Conservation (phyloP, 2,113 vertebrate genomes). For the Euleptes europaea region DNA sequence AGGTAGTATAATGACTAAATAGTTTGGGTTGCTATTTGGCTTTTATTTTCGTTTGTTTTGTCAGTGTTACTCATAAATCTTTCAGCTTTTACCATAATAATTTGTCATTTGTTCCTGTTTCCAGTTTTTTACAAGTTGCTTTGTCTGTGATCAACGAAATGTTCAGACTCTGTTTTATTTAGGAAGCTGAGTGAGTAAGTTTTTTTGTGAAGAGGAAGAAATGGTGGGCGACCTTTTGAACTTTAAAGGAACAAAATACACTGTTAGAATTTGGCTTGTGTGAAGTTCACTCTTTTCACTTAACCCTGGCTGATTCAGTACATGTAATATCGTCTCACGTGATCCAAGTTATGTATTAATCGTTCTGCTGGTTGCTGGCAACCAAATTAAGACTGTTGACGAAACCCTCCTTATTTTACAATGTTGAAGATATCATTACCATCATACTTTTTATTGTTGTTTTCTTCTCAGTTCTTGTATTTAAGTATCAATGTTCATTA, state of each 20-base stretch:
- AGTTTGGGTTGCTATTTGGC: constrained; percentile 56
- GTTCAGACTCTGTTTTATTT: constrained; percentile 85
- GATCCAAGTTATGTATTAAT: constrained; percentile 68
- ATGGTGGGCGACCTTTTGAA: constrained; percentile 92
- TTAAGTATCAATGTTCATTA: constrained; percentile 66
- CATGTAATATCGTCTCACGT: constrained; percentile 61
- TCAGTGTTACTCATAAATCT: constrained; percentile 85
- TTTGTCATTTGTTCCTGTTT: constrained; percentile 91
- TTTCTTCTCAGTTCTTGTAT: constrained; percentile 61
- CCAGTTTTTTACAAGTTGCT: constrained; percentile 84
- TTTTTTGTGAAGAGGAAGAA: constrained; percentile 86
- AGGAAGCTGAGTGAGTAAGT: constrained; percentile 88
- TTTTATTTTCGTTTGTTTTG: constrained; percentile 68
- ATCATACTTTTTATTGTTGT: constrained; percentile 62
- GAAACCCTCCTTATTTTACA: constrained; percentile 67
- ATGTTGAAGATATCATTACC: constrained; percentile 60
- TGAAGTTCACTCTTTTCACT: constrained; percentile 70
- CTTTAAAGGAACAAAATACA: constrained; percentile 71
- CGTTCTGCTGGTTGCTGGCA: constrained; percentile 58
- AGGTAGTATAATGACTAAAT: constrained; percentile 39
- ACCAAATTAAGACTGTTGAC: constrained; percentile 63
- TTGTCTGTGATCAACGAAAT: constrained; percentile 81
- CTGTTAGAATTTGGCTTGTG: constrained; percentile 59
- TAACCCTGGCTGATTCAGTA: constrained; percentile 64
- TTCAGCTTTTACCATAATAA: constrained; percentile 78